Conservation (phyloP, 2,113 vertebrate genomes). For the Clarias batrachus region DNA sequence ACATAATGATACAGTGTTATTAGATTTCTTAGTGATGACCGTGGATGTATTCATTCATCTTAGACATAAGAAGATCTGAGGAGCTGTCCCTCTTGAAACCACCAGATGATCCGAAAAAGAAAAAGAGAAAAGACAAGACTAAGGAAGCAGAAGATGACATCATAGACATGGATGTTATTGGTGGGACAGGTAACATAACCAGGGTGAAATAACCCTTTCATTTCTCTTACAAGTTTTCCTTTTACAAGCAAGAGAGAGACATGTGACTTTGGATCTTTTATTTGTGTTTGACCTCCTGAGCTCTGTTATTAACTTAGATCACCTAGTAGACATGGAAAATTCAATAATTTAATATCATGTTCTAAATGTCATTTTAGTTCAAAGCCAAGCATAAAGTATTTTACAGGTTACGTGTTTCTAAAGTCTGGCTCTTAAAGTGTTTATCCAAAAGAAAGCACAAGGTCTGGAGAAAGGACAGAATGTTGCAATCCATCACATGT, state of each 20-base stretch:
- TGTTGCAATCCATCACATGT: background rate
- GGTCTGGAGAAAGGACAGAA: background rate
- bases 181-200: constrained; percentile 45
- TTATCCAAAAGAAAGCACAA: background rate
- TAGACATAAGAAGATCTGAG: constrained; percentile 91
- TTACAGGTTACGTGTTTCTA: background rate
- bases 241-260: background rate
- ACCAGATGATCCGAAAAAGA: constrained; percentile 85
- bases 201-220: background rate
- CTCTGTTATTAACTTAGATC: background rate
- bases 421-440: background rate
- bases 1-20: background rate
- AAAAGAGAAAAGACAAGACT: constrained; percentile 90
- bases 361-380: background rate
- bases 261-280: background rate
- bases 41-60: background rate
- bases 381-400: background rate
- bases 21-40: background rate
- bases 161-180: constrained; percentile 78
- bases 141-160: constrained; percentile 79
- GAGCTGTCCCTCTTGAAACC: constrained; percentile 89
- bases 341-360: background rate
- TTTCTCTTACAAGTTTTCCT: background rate
- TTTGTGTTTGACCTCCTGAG: background rate
- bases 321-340: background rate